Evolutionary conservation across 92 coral and sea anemone genomes (phyloP), one percentile per base, ranked within the genome.

Genomic region (Porites evermanni): DNA sequence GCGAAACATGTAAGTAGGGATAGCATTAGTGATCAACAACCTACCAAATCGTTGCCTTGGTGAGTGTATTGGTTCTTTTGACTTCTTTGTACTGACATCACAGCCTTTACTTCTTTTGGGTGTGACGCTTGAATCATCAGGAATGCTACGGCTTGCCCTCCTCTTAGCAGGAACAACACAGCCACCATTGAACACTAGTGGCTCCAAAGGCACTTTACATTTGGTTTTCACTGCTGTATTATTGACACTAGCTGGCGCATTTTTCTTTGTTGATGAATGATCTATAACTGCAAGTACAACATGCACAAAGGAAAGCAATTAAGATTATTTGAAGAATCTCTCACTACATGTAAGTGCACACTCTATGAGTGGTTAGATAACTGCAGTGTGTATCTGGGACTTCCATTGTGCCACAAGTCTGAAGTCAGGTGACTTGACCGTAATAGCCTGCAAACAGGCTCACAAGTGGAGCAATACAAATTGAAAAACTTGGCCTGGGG

Each of bases 61-160:
- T 51, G 90, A 87, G 23, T 0, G 26, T 7, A 74, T 16, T 88
- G 38, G 21, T 75, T 71, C 51, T 26, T 72, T 47, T 67, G 67
- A n/a, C 72, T 70, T 65, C 44, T 38, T 83, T 24, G 53, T 13
- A 52, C 80, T 88, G 64, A 78, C 66, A 63, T 67, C 44, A 19
- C 2, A 73, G 23, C 72, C 74, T 84, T 84, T 95, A 75, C 84
- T 92, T 88, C 83, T 90, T 75, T 96, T 96, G 51, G 74, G 78
- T 1, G 84, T 77, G 51, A 91, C 92, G 26, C 29, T 75, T 2
- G 93, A 88, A 53, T 89, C 96, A 80, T 96, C 99, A 53, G 98
- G 95, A 12, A 96, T 74, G 72, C 99, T 94, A 52, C 89, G 89
- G 54, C 96, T 96, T 68, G 99, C 99, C 80, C 95, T 96, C 63